Evolutionary conservation across 2,888 invertebrate genomes (phyloP).

Genomic region (Plebejus anna): DNA sequence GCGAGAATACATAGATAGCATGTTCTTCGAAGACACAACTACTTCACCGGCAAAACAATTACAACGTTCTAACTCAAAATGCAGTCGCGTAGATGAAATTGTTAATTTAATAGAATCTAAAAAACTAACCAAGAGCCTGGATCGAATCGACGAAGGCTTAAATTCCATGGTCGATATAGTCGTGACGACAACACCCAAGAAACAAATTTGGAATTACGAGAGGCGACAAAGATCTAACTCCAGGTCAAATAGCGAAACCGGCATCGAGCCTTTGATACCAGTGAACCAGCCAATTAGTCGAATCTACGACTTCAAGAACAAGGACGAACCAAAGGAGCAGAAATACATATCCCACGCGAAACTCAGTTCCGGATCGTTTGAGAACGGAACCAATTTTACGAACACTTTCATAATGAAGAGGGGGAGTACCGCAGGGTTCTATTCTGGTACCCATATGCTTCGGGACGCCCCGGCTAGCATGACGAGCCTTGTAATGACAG

Average conservation of each 20-base stretch:
- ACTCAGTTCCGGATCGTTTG: slow-evolving; percentile 57
- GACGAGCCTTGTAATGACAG: slow-evolving; percentile 68
- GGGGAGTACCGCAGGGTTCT: slow-evolving; percentile 82
- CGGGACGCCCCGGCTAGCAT: slow-evolving; percentile 73
- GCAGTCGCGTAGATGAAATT: slow-evolving; percentile 70
- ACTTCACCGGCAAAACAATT: slow-evolving; percentile 43
- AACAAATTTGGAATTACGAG: slow-evolving; percentile 65
- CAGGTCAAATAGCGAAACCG: slow-evolving; percentile 63
- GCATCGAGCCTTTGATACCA: slow-evolving; percentile 62
- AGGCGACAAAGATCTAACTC: slow-evolving; percentile 66
- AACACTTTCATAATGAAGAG: slow-evolving; percentile 81
- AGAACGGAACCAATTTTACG: slow-evolving; percentile 55
- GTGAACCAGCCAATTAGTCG: slow-evolving; percentile 38
- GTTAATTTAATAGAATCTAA: slow-evolving; percentile 80
- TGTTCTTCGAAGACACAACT: slow-evolving; percentile 76
- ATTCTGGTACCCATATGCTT: slow-evolving; percentile 79
- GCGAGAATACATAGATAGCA: slow-evolving; percentile 79
- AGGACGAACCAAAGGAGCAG: slow-evolving; percentile 51
- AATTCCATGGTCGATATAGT: slow-evolving; percentile 87
- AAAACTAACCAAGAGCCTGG: slow-evolving; percentile 86
- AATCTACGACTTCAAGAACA: slow-evolving; percentile 57
- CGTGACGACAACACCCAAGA: slow-evolving; percentile 79
- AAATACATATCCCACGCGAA: slow-evolving; percentile 37
- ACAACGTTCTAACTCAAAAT: slow-evolving; percentile 61
- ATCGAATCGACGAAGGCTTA: slow-evolving; percentile 86